These are phyloP conservation scores for Lymantria monacha DNA, from an alignment of 2,888 invertebrate species.

Conservation along the genomic window DNA sequence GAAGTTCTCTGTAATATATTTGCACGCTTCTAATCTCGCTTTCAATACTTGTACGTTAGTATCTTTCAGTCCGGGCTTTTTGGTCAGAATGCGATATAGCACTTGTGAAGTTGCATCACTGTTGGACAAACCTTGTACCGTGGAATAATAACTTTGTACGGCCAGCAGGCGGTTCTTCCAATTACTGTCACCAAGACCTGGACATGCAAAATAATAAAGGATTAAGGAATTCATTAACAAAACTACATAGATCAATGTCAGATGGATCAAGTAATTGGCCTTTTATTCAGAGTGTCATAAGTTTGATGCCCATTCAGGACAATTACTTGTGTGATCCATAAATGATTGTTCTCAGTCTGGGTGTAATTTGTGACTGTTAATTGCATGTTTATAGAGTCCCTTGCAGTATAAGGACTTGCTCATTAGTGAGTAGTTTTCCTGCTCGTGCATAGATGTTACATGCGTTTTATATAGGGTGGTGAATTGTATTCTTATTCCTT, in stretches of 20 bases:
- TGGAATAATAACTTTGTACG: constrained; percentile 86
- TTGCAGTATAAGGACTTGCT: too few relatives aligned
- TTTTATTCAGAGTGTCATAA: too few relatives aligned
- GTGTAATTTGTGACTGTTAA: too few relatives aligned
- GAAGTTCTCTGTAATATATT: constrained; percentile 89
- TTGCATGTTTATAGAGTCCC: too few relatives aligned
- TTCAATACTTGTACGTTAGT: constrained; percentile 96
- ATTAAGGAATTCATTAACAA: neutral
- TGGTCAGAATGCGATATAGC: constrained; percentile 86
- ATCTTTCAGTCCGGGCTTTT: constrained; percentile 94
- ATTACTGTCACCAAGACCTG: constrained; percentile 88
- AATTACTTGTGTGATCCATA: too few relatives aligned
- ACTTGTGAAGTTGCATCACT: constrained; percentile 88
- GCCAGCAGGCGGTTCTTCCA: constrained; percentile 93
- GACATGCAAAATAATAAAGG: neutral
- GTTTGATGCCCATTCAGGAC: too few relatives aligned
- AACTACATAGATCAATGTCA: neutral
- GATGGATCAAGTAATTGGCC: too few relatives aligned
- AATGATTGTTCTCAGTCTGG: too few relatives aligned
- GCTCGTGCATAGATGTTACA: too few relatives aligned
- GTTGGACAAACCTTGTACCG: constrained; percentile 83
- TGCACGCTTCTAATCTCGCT: constrained; percentile 89
- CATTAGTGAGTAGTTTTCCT: too few relatives aligned
- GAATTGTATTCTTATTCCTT: too few relatives aligned
- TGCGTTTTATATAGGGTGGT: too few relatives aligned